phyloP scores from a whole-genome alignment of 2,797 vertebrate genomes.

The Tokudaia muenninki region DNA sequence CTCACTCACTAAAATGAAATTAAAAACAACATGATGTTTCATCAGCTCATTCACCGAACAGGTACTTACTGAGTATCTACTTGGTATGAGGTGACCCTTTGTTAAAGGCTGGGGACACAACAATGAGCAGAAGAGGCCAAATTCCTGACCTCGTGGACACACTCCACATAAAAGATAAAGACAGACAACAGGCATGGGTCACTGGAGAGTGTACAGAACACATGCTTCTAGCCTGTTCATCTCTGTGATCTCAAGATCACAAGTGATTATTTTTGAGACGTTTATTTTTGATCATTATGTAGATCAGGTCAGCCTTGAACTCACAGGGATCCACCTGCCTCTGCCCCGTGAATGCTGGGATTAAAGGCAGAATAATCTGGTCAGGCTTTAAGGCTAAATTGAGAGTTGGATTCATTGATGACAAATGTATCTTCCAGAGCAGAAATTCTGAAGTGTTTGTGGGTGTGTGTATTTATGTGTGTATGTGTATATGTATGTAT shows the following conservation, averaged over 20 bases:
- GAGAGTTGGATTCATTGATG: conserved; percentile 28
- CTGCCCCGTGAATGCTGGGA: background rate
- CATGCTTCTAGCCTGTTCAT: background rate
- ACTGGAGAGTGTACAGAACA: background rate
- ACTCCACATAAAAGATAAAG: conserved; percentile 46
- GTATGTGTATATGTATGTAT: background rate
- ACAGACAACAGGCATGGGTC: background rate
- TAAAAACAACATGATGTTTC: background rate
- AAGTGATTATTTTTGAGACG: background rate
- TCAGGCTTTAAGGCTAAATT: background rate
- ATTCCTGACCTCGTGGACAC: background rate
- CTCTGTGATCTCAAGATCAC: background rate
- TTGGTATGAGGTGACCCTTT: background rate
- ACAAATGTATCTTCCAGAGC: conserved; percentile 35
- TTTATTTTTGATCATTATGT: background rate
- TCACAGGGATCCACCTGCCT: background rate
- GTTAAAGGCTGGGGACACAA: background rate
- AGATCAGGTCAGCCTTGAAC: background rate
- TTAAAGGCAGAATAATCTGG: background rate
- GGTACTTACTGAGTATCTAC: background rate
- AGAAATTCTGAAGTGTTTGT: conserved; percentile 42
- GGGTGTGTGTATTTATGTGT: background rate
- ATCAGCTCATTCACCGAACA: conserved; percentile 1
- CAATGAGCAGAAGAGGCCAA: conserved; percentile 17
- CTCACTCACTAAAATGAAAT: background rate